Conservation (phyloP, 2,113 vertebrate species). For the Loxodonta africana region DNA sequence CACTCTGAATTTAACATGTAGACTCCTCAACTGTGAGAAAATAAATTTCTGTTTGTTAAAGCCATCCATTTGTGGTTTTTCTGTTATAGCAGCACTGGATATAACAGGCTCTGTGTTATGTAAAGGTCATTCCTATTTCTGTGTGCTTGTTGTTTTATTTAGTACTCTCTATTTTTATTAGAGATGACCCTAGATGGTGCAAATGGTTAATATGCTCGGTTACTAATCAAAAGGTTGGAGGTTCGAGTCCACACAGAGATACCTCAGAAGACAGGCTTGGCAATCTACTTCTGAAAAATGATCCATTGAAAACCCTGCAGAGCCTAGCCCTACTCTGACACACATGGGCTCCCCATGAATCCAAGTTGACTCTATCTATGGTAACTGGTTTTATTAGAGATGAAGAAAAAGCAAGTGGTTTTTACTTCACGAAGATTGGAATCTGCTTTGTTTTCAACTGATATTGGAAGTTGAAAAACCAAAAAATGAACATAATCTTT, state of each 20-base stretch:
- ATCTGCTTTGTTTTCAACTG: not conserved
- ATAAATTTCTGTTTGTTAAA: too few relatives aligned
- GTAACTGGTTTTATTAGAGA: not conserved
- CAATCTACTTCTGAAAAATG: not conserved
- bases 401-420: not conserved
- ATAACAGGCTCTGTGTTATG: not conserved
- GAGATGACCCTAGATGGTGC: not conserved
- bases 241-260: not conserved
- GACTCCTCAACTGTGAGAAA: too few relatives aligned
- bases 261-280: not conserved
- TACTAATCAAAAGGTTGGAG: not conserved
- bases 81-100: too few relatives aligned
- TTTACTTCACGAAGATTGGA: not conserved
- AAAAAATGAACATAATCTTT: not conserved
- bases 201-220: not conserved
- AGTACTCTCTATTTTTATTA: not conserved
- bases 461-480: not conserved
- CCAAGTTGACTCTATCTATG: not conserved
- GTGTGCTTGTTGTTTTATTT: not conserved
- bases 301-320: not conserved
- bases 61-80: too few relatives aligned
- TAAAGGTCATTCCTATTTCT: not conserved
- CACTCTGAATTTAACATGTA: too few relatives aligned
- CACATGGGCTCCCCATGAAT: not conserved
- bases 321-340: not conserved